Evolutionary conservation across 2,888 invertebrate species (phyloP), one percentile per base, ranked within the genome.

Genomic region (Lepidochitona cinerea): DNA sequence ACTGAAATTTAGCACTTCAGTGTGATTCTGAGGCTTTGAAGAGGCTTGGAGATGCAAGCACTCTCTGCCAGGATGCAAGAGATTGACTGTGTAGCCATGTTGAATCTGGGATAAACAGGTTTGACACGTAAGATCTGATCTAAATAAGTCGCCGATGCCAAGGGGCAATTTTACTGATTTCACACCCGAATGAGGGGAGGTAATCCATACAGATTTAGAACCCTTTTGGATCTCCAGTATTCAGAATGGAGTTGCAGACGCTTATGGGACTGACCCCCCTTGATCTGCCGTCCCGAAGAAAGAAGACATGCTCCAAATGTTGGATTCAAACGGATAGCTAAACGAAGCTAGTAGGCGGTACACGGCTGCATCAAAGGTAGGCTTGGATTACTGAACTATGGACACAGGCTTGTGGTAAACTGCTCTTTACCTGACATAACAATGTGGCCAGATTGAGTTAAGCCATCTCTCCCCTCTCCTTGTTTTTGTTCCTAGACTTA

Each of bases 361-460:
- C 59, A 14, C 29, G 1, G 4, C 59, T 14, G 59, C 29, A 59
- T 59, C 59, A 59, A 59, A 59, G 59, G 59, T 32, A 14, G 4
- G 29, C 32, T 29, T 14, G 59, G 59, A 59, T 59, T 59, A 59
- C 32, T 59, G 12, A 18, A 23, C 26, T 59, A 32, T 59, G 23
- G 59, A 59, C 59, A 29, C 26, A 59, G 5, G 26, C 59, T 59
- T 29, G 29, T 14, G 23, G 29, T 32, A 23, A 59, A 59, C 12
- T 29, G 29, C 29, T 59, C 59, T 59, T 59, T 59, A 59, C 59
- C 59, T 59, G 59, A 59, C 59, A 59, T 59, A 29, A 59, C 59
- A 59, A 59, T 59, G 59, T 59, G 59, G 59, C 29, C 59, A 59
- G 59, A 59, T 59, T 59, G 26, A 59, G 59, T 59, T 59, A 59